Evolutionary conservation across 2,797 vertebrate genomes (phyloP).

Genomic region (Characodon lateralis): DNA sequence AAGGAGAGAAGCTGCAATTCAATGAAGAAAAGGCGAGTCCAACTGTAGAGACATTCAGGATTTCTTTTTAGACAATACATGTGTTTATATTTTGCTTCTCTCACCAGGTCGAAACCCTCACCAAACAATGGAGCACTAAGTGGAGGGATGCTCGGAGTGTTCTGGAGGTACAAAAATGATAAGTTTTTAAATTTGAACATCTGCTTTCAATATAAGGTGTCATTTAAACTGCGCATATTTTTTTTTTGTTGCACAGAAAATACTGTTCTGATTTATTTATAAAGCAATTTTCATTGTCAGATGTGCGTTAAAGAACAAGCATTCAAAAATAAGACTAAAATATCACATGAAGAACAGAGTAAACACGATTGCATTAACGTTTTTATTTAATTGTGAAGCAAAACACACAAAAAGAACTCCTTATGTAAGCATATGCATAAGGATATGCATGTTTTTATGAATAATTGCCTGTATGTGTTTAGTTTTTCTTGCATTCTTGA

Average conservation of each 20-base stretch:
- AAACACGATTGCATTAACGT: background rate
- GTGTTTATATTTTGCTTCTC: constrained; percentile 2
- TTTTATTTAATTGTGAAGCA: background rate
- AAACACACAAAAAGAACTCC: background rate
- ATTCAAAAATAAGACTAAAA: background rate
- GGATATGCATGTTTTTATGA: background rate
- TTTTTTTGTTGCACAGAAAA: too few species aligned
- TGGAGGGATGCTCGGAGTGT: constrained; percentile 72
- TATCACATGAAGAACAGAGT: background rate
- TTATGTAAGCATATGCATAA: background rate
- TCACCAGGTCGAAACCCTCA: constrained; percentile 86
- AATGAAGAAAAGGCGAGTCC: constrained; percentile 91
- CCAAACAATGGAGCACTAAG: constrained; percentile 91
- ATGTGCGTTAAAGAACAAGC: background rate
- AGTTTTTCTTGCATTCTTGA: background rate
- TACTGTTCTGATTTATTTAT: too few species aligned
- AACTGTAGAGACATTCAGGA: constrained; percentile 2
- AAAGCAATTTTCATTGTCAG: too few species aligned
- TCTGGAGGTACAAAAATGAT: constrained; percentile 58
- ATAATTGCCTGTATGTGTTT: background rate
- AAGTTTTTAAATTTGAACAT: constrained; percentile 1
- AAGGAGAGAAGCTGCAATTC: constrained; percentile 90
- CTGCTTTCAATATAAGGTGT: background rate
- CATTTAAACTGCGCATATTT: background rate
- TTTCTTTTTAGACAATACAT: constrained; percentile 21